These are phyloP conservation scores for Macheiramphus alcinus DNA, from an alignment of 2,113 vertebrate species.

Conservation along the genomic window DNA sequence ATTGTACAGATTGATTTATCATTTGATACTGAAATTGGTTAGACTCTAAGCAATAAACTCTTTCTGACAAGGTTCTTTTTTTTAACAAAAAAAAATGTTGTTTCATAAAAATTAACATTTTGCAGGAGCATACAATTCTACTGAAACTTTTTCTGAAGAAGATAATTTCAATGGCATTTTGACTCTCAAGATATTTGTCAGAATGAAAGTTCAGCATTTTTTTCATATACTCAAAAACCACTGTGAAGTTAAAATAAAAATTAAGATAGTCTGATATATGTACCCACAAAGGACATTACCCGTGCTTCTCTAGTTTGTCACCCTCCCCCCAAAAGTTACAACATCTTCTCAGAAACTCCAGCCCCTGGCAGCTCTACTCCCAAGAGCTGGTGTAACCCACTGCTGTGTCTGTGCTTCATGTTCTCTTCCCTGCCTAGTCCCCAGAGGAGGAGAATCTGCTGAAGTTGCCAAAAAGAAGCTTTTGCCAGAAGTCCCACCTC, in stretches of 20 bases:
- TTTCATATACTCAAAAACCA: not conserved
- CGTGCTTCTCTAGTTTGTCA: not conserved
- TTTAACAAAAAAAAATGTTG: not conserved
- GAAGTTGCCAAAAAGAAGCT: not conserved
- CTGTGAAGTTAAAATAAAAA: not conserved
- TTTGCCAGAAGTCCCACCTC: constrained; percentile 41
- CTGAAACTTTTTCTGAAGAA: not conserved
- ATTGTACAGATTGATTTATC: constrained; percentile 48
- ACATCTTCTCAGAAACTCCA: not conserved
- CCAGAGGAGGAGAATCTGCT: not conserved
- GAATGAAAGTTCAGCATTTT: not conserved
- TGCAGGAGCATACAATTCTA: not conserved
- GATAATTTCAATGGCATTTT: not conserved
- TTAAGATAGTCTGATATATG: not conserved
- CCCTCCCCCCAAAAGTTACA: not conserved
- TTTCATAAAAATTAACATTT: not conserved
- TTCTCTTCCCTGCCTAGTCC: not conserved
- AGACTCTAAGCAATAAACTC: constrained; percentile 1
- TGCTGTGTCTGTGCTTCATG: not conserved
- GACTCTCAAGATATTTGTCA: not conserved
- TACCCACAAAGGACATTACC: not conserved
- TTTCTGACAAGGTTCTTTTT: not conserved
- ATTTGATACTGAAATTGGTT: constrained; percentile 20
- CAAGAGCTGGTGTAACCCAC: not conserved
- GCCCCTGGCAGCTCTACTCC: not conserved